Evolutionary conservation across 2,113 vertebrate genomes (phyloP), one percentile per base, ranked within the genome.

Genomic region (Mus spicilegus): DNA sequence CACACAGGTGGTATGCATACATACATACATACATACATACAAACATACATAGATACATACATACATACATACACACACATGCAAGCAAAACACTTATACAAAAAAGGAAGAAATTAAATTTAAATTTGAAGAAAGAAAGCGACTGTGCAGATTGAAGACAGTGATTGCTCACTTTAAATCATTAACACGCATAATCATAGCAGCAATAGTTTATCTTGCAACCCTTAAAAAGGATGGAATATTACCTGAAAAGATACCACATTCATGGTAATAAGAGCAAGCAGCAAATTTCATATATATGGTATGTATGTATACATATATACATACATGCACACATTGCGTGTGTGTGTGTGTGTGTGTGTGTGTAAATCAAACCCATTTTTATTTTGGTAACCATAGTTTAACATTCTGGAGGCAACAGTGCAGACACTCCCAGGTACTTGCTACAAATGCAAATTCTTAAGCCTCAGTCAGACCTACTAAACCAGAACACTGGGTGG

Each of bases 351-450:
- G 54, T 54, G 54, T 65, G 22, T 77, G 49, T n/a, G 36, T 46
- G 8, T 86, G 24, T 67, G 14, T 49, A 70, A 51, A 36, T 51
- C 19, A 87, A 67, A 67, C 24, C 1, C 33, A 33, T 63, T 84
- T 92, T 87, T 93, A n/a, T 76, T 91, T 94, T 94, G 89, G 63
- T 87, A 90, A 84, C 80, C 65, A 28, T 86, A 72, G 56, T n/a
- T 14, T 51, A 81, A n/a, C 22, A 26, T 65, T 58, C 63, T 42
- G 16, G 69, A n/a, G 46, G 58, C 54, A 78, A 39, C 0, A 56
- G 10, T 9, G 49, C 67, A 58, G 39, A 49, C 16, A 63, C 81
- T 88, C 54, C 36, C 7, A 86, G 78, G 73, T 90, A 58, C 54
- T 70, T 89, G 58, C 42, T 36, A 81, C 70, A 88, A 88, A 96